phyloP scores from a whole-genome alignment of 2,797 vertebrate genomes.

The Sebastes nivosus region DNA sequence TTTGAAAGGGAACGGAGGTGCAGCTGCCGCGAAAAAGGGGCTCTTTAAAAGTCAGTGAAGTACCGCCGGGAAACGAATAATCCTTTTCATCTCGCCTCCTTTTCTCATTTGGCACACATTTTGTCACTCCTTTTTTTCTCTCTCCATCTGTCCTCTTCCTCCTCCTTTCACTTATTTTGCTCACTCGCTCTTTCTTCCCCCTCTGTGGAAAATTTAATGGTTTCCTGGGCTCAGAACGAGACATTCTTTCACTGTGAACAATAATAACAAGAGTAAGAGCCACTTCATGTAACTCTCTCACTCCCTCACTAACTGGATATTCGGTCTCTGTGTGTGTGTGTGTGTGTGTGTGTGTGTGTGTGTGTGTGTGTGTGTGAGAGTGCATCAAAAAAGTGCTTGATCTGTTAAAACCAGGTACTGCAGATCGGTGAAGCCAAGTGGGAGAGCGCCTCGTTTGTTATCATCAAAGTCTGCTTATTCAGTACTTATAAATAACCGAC shows the following conservation, averaged over 20 bases:
- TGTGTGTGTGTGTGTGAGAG: slow-evolving; percentile 11
- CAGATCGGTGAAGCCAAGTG: slow-evolving; percentile 42
- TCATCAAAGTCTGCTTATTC: slow-evolving; percentile 60
- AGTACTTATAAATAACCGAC: slow-evolving; percentile 33
- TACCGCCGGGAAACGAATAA: slow-evolving; percentile 66
- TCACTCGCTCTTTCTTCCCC: slow-evolving; percentile 64
- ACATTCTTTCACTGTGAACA: slow-evolving; percentile 80
- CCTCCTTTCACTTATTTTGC: slow-evolving; percentile 61
- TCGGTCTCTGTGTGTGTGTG: slow-evolving; percentile 5
- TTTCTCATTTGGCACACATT: slow-evolving; percentile 77
- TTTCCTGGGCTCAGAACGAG: slow-evolving; percentile 80
- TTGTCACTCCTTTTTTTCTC: slow-evolving; percentile 67
- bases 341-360: slow-evolving; percentile 2
- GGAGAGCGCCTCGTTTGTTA: slow-evolving; percentile 38
- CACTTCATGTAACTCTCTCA: slow-evolving; percentile 71
- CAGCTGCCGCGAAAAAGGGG: slow-evolving; percentile 65
- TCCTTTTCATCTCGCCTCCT: slow-evolving; percentile 74
- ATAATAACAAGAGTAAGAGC: slow-evolving; percentile 76
- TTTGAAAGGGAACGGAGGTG: slow-evolving; percentile 69
- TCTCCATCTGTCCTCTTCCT: slow-evolving; percentile 69
- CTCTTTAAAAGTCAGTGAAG: slow-evolving; percentile 72
- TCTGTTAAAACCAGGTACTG: slow-evolving; percentile 42
- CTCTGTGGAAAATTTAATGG: slow-evolving; percentile 81
- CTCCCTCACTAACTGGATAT: slow-evolving; percentile 40
- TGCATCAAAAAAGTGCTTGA: slow-evolving; percentile 44